Conservation (phyloP, 2,797 vertebrate genomes). For the Gobionotothen gibberifrons region DNA sequence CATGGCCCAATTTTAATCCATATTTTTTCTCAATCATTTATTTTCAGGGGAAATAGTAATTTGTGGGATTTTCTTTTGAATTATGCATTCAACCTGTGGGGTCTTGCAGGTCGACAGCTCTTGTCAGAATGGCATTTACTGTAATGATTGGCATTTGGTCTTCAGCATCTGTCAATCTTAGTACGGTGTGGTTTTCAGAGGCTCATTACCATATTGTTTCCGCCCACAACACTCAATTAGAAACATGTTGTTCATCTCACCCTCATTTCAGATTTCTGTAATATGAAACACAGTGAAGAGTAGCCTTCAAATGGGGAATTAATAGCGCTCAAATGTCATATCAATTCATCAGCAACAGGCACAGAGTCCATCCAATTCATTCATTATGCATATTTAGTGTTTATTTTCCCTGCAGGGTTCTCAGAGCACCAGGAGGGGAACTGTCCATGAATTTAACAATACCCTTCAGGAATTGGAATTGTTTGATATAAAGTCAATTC, state of each 20-base stretch:
- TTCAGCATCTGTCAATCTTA: constrained; percentile 53
- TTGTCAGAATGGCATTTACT: constrained; percentile 69
- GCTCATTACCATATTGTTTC: constrained; percentile 51
- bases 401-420: constrained; percentile 20
- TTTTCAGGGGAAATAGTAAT: not conserved
- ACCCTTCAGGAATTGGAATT: not conserved
- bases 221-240: constrained; percentile 41
- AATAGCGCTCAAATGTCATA: constrained; percentile 50
- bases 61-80: constrained; percentile 1
- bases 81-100: constrained; percentile 40
- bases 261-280: constrained; percentile 45
- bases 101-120: constrained; percentile 32
- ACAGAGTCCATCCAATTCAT: not conserved
- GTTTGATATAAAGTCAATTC: constrained; percentile 24
- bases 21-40: not conserved
- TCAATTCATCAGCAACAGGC: constrained; percentile 40
- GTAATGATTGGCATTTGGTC: constrained; percentile 68
- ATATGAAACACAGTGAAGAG: constrained; percentile 15
- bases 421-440: not conserved
- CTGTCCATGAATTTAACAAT: not conserved
- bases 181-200: constrained; percentile 24
- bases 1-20: not conserved
- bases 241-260: constrained; percentile 53
- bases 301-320: constrained; percentile 48
- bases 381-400: constrained; percentile 33